Conservation (phyloP, 2,888 invertebrate genomes). For the Frankliniella fusca region DNA sequence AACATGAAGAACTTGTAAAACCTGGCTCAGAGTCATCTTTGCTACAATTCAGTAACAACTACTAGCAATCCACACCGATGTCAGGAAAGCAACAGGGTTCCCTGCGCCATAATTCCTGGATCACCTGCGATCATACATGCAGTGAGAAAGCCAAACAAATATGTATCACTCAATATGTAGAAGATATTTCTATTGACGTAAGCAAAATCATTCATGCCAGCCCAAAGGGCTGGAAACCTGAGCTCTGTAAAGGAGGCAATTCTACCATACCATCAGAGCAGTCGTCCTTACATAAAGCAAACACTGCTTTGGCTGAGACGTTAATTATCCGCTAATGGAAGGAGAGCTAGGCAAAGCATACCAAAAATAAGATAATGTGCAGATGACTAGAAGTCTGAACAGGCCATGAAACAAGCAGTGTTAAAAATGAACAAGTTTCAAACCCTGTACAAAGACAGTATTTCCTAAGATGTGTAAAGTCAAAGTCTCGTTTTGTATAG, state of each 20-base stretch:
- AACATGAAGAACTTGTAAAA: neutral
- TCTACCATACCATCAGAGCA: constrained; percentile 13
- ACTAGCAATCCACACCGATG: neutral
- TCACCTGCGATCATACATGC: constrained; percentile 21
- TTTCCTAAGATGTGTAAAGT: too few species aligned
- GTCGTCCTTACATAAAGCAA: neutral
- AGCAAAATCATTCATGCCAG: neutral
- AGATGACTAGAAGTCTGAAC: neutral
- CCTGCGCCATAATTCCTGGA: constrained; percentile 14
- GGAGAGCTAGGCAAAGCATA: constrained; percentile 17
- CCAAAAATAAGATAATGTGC: neutral
- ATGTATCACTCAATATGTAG: constrained; percentile 3
- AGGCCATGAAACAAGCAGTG: constrained; percentile 1
- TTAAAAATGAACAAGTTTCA: too few species aligned
- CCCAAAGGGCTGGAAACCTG: constrained; percentile 13
- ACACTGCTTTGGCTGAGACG: neutral
- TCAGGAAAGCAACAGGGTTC: constrained; percentile 13
- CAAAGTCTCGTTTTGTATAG: too few species aligned
- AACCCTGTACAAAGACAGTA: too few species aligned
- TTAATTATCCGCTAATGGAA: neutral
- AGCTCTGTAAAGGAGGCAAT: neutral
- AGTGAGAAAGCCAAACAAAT: constrained; percentile 17
- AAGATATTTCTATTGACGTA: neutral
- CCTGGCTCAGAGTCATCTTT: neutral
- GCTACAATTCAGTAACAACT: neutral